Evolutionary conservation across 1,140 invertebrate species (phyloP).

Genomic region (Drosophila chauvacae): DNA sequence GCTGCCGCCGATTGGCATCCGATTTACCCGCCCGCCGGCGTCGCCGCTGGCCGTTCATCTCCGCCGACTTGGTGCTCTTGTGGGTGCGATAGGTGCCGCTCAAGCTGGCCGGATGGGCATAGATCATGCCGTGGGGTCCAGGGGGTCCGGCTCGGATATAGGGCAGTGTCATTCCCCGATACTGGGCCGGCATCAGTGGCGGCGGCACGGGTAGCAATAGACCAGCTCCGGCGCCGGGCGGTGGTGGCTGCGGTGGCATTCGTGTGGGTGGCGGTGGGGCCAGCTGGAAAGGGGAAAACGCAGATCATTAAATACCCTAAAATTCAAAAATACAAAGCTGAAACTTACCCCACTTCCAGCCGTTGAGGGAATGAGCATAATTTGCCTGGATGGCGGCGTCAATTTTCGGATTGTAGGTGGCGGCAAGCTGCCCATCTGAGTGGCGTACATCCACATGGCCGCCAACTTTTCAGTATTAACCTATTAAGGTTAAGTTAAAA

Average conservation of each 20-base stretch:
- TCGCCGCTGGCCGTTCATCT: slow-evolving; percentile 66
- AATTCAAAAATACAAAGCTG: background rate
- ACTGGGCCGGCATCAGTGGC: slow-evolving; percentile 46
- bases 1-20: slow-evolving; percentile 74
- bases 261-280: slow-evolving; percentile 61
- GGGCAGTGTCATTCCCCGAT: slow-evolving; percentile 71
- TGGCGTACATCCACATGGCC: slow-evolving; percentile 80
- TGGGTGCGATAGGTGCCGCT: slow-evolving; percentile 74
- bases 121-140: slow-evolving; percentile 55
- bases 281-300: slow-evolving; percentile 11
- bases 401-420: slow-evolving; percentile 58
- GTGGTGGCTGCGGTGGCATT: slow-evolving; percentile 56
- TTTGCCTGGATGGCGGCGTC: slow-evolving; percentile 59
- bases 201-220: slow-evolving; percentile 54
- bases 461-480: slow-evolving; percentile 74
- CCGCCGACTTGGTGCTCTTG: slow-evolving; percentile 74
- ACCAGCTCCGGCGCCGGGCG: slow-evolving; percentile 36
- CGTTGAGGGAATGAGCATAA: slow-evolving; percentile 74
- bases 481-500: slow-evolving; percentile 2
- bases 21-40: slow-evolving; percentile 66
- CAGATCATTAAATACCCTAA: background rate
- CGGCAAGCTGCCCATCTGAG: slow-evolving; percentile 68
- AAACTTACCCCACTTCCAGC: slow-evolving; percentile 64
- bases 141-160: slow-evolving; percentile 67
- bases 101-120: slow-evolving; percentile 63